A percentile compares a stretch with the other conserved stretches of the same genome.
These are phyloP conservation scores for Zonitis immaculata DNA, from an alignment of 2,888 invertebrate species.

Conservation along the genomic window DNA sequence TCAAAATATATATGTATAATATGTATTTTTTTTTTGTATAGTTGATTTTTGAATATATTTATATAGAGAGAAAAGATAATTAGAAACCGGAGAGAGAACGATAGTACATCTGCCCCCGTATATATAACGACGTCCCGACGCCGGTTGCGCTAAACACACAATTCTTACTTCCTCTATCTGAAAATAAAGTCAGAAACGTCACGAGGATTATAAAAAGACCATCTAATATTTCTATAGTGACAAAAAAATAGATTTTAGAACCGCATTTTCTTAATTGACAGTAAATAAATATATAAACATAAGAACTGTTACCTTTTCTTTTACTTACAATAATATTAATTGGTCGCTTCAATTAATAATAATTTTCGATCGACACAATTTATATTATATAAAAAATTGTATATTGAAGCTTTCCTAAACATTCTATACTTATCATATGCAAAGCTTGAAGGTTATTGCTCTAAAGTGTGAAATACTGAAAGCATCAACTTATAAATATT, in stretches of 20 bases:
- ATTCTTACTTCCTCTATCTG: conserved; percentile 33
- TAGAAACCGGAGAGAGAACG: conserved; percentile 24
- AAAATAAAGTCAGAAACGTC: conserved; percentile 25
- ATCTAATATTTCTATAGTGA: background rate
- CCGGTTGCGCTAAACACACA: conserved; percentile 26
- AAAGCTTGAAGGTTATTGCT: conserved; percentile 29
- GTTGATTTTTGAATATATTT: background rate
- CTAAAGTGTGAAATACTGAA: conserved; percentile 30
- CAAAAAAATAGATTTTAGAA: background rate
- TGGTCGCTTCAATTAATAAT: no score
- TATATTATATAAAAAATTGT: conserved; percentile 9
- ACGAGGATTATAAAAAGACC: conserved; percentile 1
- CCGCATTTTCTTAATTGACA: background rate
- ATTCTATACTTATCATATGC: conserved; percentile 9
- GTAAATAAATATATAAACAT: background rate
- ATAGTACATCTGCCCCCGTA: conserved; percentile 19
- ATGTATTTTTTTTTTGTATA: background rate
- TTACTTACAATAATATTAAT: no score
- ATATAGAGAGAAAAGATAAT: conserved; percentile 23
- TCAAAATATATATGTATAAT: conserved; percentile 8
- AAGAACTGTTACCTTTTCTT: no score
- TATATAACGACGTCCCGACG: conserved; percentile 20
- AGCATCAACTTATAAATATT: conserved; percentile 29
- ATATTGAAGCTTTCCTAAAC: conserved; percentile 15
- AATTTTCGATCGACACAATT: conserved; percentile 2